Percentiles rank a stretch among this genome's conserved stretches.
These are phyloP conservation scores for Aplochiton taeniatus DNA, from an alignment of 2,797 vertebrate species.

Conservation along the genomic window DNA sequence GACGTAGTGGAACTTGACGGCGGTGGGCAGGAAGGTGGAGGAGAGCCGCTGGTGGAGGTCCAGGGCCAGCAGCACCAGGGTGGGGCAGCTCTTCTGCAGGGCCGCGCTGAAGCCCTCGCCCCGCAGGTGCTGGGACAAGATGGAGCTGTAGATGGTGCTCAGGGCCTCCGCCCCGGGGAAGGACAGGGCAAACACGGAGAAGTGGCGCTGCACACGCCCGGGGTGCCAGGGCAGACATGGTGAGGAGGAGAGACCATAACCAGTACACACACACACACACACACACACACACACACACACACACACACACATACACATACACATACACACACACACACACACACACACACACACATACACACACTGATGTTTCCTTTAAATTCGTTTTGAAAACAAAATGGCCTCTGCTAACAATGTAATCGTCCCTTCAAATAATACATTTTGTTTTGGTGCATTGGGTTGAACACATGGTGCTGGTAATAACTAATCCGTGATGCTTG, in stretches of 20 bases:
- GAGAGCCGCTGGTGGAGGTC: conserved; percentile 83
- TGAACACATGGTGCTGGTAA: too few relatives aligned
- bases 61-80: conserved; percentile 82
- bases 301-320: too few relatives aligned
- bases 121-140: conserved; percentile 84
- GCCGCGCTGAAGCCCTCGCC: conserved; percentile 70
- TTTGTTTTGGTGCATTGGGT: too few relatives aligned
- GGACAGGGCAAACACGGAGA: conserved; percentile 88
- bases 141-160: conserved; percentile 89
- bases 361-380: too few relatives aligned
- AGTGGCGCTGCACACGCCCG: conserved; percentile 82
- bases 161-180: conserved; percentile 86
- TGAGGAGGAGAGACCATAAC: background rate
- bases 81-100: conserved; percentile 78
- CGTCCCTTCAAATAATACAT: too few relatives aligned
- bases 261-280: too few relatives aligned
- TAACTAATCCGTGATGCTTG: too few relatives aligned
- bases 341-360: too few relatives aligned
- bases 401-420: too few relatives aligned
- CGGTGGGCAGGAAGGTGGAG: conserved; percentile 87
- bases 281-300: too few relatives aligned
- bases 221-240: background rate
- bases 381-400: too few relatives aligned
- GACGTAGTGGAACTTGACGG: conserved; percentile 94
- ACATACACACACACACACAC: too few relatives aligned